Evolutionary conservation across 2,797 vertebrate species (phyloP).

Genomic region (Loriculus beryllinus): DNA sequence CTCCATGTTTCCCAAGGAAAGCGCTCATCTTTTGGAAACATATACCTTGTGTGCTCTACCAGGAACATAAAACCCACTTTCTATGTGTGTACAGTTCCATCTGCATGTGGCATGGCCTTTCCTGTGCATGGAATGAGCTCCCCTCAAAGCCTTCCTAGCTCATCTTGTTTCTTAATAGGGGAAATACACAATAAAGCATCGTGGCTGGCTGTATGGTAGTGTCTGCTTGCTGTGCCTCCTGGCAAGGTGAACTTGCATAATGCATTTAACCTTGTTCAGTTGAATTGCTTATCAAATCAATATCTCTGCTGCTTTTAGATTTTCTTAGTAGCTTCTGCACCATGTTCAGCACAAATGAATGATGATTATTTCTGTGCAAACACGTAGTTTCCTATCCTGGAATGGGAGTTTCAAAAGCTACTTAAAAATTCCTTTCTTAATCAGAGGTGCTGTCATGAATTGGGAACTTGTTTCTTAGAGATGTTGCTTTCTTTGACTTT

Average conservation of each 20-base stretch:
- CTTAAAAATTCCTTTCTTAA: neutral
- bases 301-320: neutral
- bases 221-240: neutral
- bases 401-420: neutral
- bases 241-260: neutral
- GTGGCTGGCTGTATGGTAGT: no score
- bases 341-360: neutral
- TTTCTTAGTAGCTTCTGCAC: neutral
- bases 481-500: neutral
- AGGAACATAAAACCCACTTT: neutral
- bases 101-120: neutral
- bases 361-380: neutral
- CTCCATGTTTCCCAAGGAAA: neutral
- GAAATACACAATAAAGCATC: neutral
- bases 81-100: fast-evolving
- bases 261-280: neutral
- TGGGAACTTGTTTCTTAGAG: neutral
- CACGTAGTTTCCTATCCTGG: neutral
- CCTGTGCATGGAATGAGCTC: neutral
- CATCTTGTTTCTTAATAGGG: neutral
- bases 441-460: neutral
- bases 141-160: neutral
- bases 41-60: neutral
- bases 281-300: neutral
- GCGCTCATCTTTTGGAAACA: neutral